Evolutionary conservation across 2,797 vertebrate genomes (phyloP), one percentile per base, ranked within the genome.

Genomic region (Loriculus beryllinus): DNA sequence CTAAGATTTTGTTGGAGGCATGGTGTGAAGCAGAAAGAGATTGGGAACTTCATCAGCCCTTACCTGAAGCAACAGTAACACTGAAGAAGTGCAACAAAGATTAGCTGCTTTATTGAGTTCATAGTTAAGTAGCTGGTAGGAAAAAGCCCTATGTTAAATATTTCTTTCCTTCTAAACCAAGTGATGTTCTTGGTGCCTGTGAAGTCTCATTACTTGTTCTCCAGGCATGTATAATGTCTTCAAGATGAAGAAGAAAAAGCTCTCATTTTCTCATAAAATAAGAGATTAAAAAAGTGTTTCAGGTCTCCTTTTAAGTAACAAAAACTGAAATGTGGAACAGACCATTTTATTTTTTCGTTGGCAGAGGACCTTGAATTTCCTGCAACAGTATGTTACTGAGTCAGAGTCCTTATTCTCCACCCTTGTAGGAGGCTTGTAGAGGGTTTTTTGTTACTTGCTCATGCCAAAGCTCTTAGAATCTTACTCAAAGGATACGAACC

Each of bases 381-480:
- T 40, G 2, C 25, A 23, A 60, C 15, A n/a, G 4, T 37, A n/a
- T 0, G 0, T 85, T 74, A 15, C 17, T 42, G 8, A 37, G 7
- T 60, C 84, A 57, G 59, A 75, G 37, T 40, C 22, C 15, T 63
- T 16, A 16, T 59, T 92, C 60, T 17, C 60, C 70, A 31, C 37
- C 74, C 49, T n/a, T n/a, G n/a, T n/a, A n/a, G n/a, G n/a, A 69
- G n/a, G 74, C 48, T 39, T 67, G 10, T 17, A 9, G 64, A 60
- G 26, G 37, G 1, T 2, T 47, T 87, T 80, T 39, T 82, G 10
- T 76, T 37, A 22, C 35, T 68, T 93, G 56, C 33, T 45, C 68
- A 23, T 40, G 42, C 33, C 63, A 91, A 48, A 88, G 49, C 40
- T 79, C 59, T 79, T 71, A 25, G 35, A 72, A 22, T 70, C 49